A percentile compares a stretch with the other conserved stretches of the same genome.
Conservation (phyloP, 2,888 invertebrate species). For the Pollenia angustigena region DNA sequence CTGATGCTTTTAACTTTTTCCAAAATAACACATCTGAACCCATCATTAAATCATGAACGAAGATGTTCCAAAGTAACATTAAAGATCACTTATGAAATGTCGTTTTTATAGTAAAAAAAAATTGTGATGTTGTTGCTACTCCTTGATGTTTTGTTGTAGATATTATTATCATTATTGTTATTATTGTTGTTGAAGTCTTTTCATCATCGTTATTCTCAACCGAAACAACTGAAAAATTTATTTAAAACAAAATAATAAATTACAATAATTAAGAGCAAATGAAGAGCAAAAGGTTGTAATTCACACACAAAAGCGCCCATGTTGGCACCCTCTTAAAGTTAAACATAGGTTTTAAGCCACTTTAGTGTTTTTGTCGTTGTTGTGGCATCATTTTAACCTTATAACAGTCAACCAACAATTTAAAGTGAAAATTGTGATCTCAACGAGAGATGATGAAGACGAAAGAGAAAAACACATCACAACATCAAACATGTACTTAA, state of each 20-base stretch:
- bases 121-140: background rate
- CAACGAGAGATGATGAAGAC: constrained; percentile 43
- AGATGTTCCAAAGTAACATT: constrained; percentile 38
- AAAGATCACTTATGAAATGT: constrained; percentile 55
- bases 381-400: constrained; percentile 46
- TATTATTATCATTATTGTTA: constrained; percentile 47
- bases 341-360: constrained; percentile 80
- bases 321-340: constrained; percentile 83
- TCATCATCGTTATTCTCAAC: constrained; percentile 45
- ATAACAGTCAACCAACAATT: constrained; percentile 56
- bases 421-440: constrained; percentile 63
- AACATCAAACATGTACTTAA: constrained; percentile 60
- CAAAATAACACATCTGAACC: constrained; percentile 8
- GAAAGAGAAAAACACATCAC: constrained; percentile 59
- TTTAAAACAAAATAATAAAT: constrained; percentile 82
- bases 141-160: constrained; percentile 33
- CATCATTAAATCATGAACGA: constrained; percentile 36
- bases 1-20: background rate
- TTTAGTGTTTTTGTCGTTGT: constrained; percentile 27
- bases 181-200: constrained; percentile 53
- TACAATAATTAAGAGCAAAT: constrained; percentile 84
- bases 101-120: constrained; percentile 44
- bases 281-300: constrained; percentile 79
- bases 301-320: constrained; percentile 79
- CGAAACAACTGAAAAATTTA: constrained; percentile 65